phyloP scores from a whole-genome alignment of 2,113 vertebrate genomes.

The Athene cunicularia region DNA sequence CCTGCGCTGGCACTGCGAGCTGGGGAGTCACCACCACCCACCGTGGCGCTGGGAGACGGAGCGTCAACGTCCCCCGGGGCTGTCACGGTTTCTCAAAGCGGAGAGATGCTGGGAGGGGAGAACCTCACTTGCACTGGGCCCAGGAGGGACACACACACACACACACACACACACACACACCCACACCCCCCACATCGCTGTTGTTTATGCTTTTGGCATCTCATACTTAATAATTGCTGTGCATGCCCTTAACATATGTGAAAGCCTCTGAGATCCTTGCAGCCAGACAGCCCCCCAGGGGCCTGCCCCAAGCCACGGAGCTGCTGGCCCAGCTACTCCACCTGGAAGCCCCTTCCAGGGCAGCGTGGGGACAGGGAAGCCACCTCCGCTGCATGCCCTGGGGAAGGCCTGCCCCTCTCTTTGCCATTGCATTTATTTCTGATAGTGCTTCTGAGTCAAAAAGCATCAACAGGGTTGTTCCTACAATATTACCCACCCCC shows the following conservation, averaged over 20 bases:
- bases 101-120: no score
- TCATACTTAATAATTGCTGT: accelerated
- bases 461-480: background rate
- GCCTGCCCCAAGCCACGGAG: background rate
- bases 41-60: accelerated
- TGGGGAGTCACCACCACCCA: background rate
- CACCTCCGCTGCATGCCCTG: background rate
- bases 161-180: no score
- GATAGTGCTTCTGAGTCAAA: background rate
- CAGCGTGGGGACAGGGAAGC: background rate
- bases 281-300: accelerated
- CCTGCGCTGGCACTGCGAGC: accelerated
- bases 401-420: background rate
- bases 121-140: background rate
- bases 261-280: background rate
- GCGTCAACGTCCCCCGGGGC: background rate
- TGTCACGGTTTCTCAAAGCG: background rate
- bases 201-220: background rate
- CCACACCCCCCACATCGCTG: no score
- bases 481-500: background rate
- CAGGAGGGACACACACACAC: background rate
- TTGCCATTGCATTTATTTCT: background rate
- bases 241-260: background rate
- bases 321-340: background rate
- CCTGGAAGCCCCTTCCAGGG: background rate